Conservation (phyloP, 2,113 vertebrate genomes). For the Rynchops niger region DNA sequence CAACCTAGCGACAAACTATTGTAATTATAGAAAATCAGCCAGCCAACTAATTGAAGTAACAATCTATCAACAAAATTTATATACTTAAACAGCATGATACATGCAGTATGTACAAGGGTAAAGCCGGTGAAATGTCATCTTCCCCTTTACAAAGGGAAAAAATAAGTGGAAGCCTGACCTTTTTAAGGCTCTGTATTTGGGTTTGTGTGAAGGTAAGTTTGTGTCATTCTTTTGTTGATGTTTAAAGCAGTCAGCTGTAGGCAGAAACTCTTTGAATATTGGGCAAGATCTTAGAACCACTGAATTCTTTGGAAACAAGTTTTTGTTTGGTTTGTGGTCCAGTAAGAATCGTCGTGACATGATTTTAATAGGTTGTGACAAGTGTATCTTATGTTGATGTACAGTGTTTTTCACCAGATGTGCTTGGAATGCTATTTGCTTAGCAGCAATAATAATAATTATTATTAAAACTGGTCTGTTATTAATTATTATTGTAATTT, state of each 20-base stretch:
- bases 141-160: not conserved
- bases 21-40: conserved; percentile 52
- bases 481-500: not conserved
- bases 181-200: not conserved
- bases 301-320: not conserved
- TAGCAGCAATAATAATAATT: not conserved
- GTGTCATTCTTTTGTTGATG: not conserved
- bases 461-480: not conserved
- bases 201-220: not conserved
- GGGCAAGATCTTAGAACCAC: not conserved
- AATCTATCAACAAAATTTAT: not conserved
- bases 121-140: not conserved
- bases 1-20: not conserved
- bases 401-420: not conserved
- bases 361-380: not conserved
- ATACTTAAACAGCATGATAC: not conserved
- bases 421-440: not conserved
- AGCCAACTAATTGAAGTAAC: conserved; percentile 14
- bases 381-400: not conserved
- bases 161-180: not conserved
- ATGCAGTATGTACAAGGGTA: not conserved
- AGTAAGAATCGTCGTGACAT: not conserved
- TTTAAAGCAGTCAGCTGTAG: not conserved
- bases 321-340: not conserved
- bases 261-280: not conserved